These are phyloP conservation scores for Setophaga kirtlandii DNA, from an alignment of 2,113 vertebrate genomes.

Conservation along the genomic window DNA sequence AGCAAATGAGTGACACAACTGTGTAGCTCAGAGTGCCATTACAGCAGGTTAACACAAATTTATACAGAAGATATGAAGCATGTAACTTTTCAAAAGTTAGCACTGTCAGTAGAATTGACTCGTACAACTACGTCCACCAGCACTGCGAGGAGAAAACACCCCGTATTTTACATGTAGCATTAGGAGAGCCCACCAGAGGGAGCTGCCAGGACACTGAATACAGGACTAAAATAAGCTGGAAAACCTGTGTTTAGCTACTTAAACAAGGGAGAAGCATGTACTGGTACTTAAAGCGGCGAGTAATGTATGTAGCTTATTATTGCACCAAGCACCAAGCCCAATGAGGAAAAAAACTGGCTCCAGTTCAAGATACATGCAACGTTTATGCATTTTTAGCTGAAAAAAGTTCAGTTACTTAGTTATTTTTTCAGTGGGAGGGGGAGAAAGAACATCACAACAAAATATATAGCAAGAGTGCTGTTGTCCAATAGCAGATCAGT, in stretches of 20 bases:
- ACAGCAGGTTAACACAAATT: not conserved
- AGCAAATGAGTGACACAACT: not conserved
- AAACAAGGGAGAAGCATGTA: rapidly evolving
- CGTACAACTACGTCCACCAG: rapidly evolving
- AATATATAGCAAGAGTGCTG: not conserved
- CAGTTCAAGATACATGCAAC: not conserved
- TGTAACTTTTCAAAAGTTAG: not conserved
- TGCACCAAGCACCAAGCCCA: not conserved
- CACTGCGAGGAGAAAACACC: rapidly evolving
- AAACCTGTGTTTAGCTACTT: rapidly evolving
- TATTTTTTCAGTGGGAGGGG: not conserved
- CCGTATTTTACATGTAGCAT: not conserved
- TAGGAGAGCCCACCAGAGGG: slow-evolving; percentile 22
- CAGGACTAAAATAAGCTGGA: rapidly evolving
- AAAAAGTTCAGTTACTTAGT: not conserved
- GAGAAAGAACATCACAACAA: not conserved
- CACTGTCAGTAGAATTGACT: not conserved
- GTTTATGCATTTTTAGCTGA: not conserved
- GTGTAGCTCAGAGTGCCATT: too few species aligned
- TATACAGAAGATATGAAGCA: not conserved
- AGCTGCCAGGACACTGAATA: not conserved
- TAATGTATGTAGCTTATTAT: not conserved
- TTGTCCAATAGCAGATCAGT: not conserved
- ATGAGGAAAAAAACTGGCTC: not conserved
- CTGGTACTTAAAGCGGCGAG: not conserved